These are phyloP conservation scores for Polyommatus iphigenia DNA, from an alignment of 2,888 invertebrate species.

Conservation along the genomic window DNA sequence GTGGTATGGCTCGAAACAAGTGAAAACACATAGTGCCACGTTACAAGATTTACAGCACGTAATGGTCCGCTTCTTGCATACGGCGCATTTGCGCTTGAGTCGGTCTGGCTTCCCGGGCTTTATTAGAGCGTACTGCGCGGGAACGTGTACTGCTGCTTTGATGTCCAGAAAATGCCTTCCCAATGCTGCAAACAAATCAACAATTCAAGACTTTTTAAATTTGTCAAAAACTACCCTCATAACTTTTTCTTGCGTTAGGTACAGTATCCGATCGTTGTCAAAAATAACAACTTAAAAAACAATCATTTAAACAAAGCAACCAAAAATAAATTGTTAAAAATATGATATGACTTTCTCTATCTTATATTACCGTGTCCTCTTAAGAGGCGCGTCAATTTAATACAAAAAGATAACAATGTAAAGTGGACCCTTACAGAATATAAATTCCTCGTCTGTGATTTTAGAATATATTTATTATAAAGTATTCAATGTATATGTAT, in stretches of 20 bases:
- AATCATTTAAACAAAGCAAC: too few relatives aligned
- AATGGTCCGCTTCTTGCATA: slow-evolving; percentile 27
- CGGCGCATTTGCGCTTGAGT: slow-evolving; percentile 6
- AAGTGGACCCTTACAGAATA: too few relatives aligned
- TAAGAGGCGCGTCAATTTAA: too few relatives aligned
- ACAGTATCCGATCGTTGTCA: too few relatives aligned
- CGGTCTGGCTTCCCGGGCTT: neutral
- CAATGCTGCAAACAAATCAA: neutral
- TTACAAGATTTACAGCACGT: slow-evolving; percentile 30
- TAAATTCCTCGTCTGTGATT: neutral
- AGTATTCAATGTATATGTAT: too few relatives aligned
- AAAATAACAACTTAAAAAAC: too few relatives aligned
- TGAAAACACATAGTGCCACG: slow-evolving; percentile 26
- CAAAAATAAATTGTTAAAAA: too few relatives aligned
- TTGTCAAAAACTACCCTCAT: too few relatives aligned
- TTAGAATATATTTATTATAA: neutral
- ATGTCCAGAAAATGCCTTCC: neutral
- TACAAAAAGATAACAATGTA: too few relatives aligned
- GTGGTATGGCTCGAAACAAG: neutral
- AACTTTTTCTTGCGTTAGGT: too few relatives aligned
- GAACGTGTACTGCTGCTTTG: neutral
- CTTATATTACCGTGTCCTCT: too few relatives aligned
- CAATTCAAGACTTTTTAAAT: neutral
- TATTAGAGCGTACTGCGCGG: neutral
- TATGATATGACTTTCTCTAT: too few relatives aligned